phyloP scores from a whole-genome alignment of 2,888 invertebrate genomes.

The Neoascia interrupta region DNA sequence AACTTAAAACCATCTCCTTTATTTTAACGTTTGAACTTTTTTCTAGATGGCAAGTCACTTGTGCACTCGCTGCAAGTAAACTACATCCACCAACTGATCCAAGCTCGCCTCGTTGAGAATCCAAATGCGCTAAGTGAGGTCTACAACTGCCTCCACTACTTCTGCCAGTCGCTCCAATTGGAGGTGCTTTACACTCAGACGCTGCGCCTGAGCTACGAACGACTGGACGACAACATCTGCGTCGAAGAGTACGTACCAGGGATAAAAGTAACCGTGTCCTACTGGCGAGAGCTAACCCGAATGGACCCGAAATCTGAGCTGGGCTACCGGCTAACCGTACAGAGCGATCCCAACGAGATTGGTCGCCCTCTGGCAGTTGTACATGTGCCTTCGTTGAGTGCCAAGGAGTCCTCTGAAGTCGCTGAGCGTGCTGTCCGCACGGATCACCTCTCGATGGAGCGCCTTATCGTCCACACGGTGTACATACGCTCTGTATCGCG shows the following conservation, averaged over 20 bases:
- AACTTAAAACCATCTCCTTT: neutral
- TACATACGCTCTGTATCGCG: slow-evolving; percentile 94
- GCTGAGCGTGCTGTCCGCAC: slow-evolving; percentile 90
- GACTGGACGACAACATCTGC: slow-evolving; percentile 92
- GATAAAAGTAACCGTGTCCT: slow-evolving; percentile 93
- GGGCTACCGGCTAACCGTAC: slow-evolving; percentile 92
- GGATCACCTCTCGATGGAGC: slow-evolving; percentile 96
- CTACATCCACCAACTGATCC: slow-evolving; percentile 96
- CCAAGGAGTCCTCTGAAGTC: slow-evolving; percentile 82
- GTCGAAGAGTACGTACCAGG: slow-evolving; percentile 96
- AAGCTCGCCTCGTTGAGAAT: slow-evolving; percentile 88
- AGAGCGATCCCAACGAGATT: slow-evolving; percentile 91
- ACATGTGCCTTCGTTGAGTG: slow-evolving; percentile 82
- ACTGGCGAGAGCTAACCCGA: slow-evolving; percentile 86
- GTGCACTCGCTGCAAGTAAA: slow-evolving; percentile 96
- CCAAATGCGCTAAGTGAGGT: slow-evolving; percentile 89
- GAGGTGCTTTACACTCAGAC: slow-evolving; percentile 95
- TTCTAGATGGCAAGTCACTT: slow-evolving; percentile 92
- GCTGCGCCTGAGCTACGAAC: slow-evolving; percentile 90
- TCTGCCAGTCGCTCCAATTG: slow-evolving; percentile 96
- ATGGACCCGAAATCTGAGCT: slow-evolving; percentile 90
- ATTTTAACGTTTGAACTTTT: neutral
- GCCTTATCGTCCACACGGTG: slow-evolving; percentile 95
- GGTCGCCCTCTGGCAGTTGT: slow-evolving; percentile 87
- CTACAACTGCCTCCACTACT: slow-evolving; percentile 92